Conservation (phyloP, 2,797 vertebrate genomes). For the Scomberomorus guttatus region DNA sequence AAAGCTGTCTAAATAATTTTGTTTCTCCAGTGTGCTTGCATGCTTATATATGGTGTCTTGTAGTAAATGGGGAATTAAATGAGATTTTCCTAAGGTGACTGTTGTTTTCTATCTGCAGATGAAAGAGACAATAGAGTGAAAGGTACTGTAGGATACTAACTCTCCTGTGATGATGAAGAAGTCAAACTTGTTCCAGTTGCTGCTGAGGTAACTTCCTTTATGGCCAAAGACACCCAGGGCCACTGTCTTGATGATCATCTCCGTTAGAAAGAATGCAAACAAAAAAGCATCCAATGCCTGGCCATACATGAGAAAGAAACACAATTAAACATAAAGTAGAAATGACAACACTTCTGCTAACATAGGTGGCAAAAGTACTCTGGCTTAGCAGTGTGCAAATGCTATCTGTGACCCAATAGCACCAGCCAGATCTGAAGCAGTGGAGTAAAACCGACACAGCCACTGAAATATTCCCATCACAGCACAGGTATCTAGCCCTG, state of each 20-base stretch:
- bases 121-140: neutral
- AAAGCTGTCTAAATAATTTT: neutral
- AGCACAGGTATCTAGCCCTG: neutral
- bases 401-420: too few species aligned
- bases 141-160: constrained; percentile 24
- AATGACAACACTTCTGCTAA: neutral
- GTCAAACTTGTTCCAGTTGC: constrained; percentile 35
- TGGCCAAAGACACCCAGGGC: constrained; percentile 10
- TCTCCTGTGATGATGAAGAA: constrained; percentile 1
- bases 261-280: neutral
- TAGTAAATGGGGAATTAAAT: neutral
- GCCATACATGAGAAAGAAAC: neutral
- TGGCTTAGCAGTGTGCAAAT: too few species aligned
- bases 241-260: constrained; percentile 18
- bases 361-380: neutral
- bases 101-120: neutral
- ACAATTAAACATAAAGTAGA: neutral
- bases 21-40: neutral
- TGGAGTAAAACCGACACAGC: too few species aligned
- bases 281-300: neutral
- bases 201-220: neutral
- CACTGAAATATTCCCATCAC: too few species aligned
- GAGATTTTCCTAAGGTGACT: neutral
- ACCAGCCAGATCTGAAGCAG: too few species aligned
- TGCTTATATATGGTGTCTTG: neutral